phyloP scores from a whole-genome alignment of 2,888 invertebrate genomes.

The Agrochola lota region DNA sequence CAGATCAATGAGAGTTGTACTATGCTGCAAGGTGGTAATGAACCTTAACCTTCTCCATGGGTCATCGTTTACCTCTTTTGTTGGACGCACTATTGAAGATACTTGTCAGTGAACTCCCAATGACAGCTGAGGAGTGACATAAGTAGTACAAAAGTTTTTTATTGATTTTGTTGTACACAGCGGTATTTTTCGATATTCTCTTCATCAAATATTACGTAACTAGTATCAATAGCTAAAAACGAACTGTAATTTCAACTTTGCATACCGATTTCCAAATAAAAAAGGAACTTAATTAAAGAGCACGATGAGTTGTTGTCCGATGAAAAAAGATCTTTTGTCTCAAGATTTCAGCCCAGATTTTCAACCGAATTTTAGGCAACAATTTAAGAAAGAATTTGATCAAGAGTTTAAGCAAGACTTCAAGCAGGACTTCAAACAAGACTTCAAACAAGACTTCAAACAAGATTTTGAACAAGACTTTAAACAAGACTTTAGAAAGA shows the following conservation, averaged over 20 bases:
- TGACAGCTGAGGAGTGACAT: conserved; percentile 3
- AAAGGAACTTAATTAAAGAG: not conserved
- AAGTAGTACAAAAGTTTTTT: not conserved
- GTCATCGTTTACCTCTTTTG: not conserved
- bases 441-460: conserved; percentile 46
- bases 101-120: not conserved
- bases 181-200: not conserved
- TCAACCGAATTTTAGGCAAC: conserved; percentile 16
- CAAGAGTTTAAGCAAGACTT: conserved; percentile 29
- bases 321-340: conserved; percentile 33
- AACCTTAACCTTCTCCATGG: conserved; percentile 8
- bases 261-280: not conserved
- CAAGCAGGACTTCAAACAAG: conserved; percentile 41
- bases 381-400: conserved; percentile 19
- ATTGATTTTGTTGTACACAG: not conserved
- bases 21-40: not conserved
- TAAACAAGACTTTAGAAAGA: conserved; percentile 35
- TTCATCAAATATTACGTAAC: not conserved
- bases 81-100: too few relatives aligned
- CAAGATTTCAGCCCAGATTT: conserved; percentile 16
- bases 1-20: too few relatives aligned
- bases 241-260: not conserved
- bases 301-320: conserved; percentile 30
- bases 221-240: not conserved
- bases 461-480: conserved; percentile 40